These are phyloP conservation scores for Drosophila neocordata DNA, from an alignment of 1,140 invertebrate genomes.

Conservation along the genomic window DNA sequence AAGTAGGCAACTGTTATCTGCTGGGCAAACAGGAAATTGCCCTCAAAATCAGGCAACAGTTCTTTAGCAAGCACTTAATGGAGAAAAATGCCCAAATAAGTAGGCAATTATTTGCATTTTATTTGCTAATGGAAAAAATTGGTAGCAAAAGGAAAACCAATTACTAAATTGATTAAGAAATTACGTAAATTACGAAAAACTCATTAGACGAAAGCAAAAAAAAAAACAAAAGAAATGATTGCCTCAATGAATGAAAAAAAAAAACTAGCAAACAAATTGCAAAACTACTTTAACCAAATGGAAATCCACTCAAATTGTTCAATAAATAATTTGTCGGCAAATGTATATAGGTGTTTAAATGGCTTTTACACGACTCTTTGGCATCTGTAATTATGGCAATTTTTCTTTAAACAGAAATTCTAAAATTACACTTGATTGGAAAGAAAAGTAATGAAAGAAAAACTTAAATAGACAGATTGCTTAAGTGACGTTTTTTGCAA, in stretches of 20 bases:
- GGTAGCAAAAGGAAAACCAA: conserved; percentile 31
- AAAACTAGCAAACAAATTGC: background rate
- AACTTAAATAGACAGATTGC: too few relatives aligned
- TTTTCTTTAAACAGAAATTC: too few relatives aligned
- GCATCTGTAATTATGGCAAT: too few relatives aligned
- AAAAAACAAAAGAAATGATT: background rate
- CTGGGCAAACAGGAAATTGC: too few relatives aligned
- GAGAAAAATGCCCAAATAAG: background rate
- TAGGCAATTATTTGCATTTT: conserved; percentile 1
- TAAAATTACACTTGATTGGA: background rate
- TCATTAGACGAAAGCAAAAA: background rate
- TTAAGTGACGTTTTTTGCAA: too few relatives aligned
- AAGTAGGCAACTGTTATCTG: background rate
- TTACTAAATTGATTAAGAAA: conserved; percentile 19
- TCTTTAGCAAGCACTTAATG: background rate
- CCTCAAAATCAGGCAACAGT: background rate
- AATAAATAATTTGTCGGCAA: background rate
- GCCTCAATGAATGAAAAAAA: too few relatives aligned
- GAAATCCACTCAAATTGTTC: background rate
- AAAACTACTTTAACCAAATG: background rate
- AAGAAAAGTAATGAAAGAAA: too few relatives aligned
- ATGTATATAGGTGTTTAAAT: too few relatives aligned
- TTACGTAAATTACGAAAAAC: background rate
- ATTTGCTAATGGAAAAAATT: background rate
- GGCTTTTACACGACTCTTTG: too few relatives aligned